Evolutionary conservation across 2,113 vertebrate genomes (phyloP).

Genomic region (Steatornis caripensis): DNA sequence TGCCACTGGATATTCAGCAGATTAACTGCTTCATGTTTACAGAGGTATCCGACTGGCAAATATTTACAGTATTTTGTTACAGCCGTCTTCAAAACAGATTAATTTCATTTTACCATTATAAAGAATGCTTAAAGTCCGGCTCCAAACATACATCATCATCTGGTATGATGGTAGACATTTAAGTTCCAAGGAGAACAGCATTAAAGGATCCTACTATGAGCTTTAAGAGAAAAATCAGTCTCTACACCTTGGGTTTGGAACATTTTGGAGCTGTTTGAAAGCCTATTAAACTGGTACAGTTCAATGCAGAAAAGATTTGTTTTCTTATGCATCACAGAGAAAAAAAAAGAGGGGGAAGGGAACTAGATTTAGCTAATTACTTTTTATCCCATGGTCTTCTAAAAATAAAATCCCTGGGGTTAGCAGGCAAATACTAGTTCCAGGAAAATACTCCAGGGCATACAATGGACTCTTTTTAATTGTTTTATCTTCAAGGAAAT

Average conservation of each 20-base stretch:
- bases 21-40: slow-evolving; percentile 79
- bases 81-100: not conserved
- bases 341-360: not conserved
- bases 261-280: not conserved
- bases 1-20: slow-evolving; percentile 75
- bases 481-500: slow-evolving; percentile 21
- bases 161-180: not conserved
- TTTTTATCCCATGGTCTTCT: not conserved
- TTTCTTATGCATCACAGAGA: not conserved
- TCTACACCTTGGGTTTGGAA: not conserved
- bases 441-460: slow-evolving; percentile 9
- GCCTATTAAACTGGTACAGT: not conserved
- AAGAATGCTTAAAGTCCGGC: not conserved
- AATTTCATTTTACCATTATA: not conserved
- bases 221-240: not conserved
- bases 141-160: not conserved
- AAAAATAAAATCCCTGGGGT: slow-evolving; percentile 44
- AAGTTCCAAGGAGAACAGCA: not conserved
- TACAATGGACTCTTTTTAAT: not conserved
- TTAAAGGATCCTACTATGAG: not conserved
- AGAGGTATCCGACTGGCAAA: not conserved
- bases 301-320: not conserved
- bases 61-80: not conserved
- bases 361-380: slow-evolving; percentile 27
- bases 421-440: not conserved